phyloP scores from a whole-genome alignment of 2,113 vertebrate species.

The Synodontis membranacea region DNA sequence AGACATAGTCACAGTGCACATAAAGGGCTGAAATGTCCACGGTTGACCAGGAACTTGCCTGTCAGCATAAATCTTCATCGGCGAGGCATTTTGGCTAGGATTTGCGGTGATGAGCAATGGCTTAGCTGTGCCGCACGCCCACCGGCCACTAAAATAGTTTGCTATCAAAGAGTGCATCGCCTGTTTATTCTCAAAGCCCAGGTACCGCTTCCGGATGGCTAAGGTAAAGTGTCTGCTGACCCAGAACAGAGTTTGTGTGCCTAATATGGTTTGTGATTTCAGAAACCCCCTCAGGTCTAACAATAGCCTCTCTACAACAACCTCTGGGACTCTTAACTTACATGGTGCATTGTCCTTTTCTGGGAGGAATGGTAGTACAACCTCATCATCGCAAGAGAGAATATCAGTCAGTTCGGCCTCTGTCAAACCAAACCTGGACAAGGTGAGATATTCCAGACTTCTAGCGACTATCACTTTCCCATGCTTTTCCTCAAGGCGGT shows the following conservation, averaged over 20 bases:
- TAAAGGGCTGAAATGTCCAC: slow-evolving; percentile 58
- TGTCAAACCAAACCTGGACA: slow-evolving; percentile 71
- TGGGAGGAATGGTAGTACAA: slow-evolving; percentile 52
- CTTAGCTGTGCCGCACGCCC: slow-evolving; percentile 63
- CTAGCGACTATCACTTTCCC: slow-evolving; percentile 61
- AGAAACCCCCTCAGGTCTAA: slow-evolving; percentile 72
- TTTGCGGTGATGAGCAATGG: slow-evolving; percentile 41
- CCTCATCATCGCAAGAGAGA: slow-evolving; percentile 65
- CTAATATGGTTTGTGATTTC: slow-evolving; percentile 55
- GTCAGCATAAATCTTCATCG: slow-evolving; percentile 54
- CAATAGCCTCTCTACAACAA: slow-evolving; percentile 68
- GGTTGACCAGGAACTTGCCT: slow-evolving; percentile 65
- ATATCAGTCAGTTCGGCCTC: slow-evolving; percentile 73
- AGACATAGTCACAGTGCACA: background rate
- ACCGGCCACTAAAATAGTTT: slow-evolving; percentile 69
- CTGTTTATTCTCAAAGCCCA: slow-evolving; percentile 51
- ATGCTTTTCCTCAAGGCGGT: slow-evolving; percentile 70
- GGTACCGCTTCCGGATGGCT: slow-evolving; percentile 67
- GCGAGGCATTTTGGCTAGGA: background rate
- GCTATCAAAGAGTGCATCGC: slow-evolving; percentile 66
- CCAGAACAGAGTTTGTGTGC: slow-evolving; percentile 69
- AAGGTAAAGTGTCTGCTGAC: slow-evolving; percentile 72
- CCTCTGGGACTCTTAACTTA: slow-evolving; percentile 62
- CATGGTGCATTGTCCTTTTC: slow-evolving; percentile 5
- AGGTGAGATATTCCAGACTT: slow-evolving; percentile 67